Base-by-base conservation (phyloP, 2,888 invertebrate species). In the Enchytraeus crypticus region DNA sequence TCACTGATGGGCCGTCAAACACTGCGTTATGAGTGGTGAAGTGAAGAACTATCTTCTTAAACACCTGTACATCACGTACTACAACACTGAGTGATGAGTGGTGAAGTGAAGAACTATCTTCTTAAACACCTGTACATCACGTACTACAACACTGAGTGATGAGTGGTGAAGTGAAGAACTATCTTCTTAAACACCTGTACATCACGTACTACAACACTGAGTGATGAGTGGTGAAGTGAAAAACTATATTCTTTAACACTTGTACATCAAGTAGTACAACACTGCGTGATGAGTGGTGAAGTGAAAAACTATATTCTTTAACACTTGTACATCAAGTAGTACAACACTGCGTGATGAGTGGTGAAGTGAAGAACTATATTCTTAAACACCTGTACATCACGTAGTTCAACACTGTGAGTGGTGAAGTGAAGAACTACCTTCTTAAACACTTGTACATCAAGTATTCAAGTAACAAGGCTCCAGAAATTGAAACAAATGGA, bases 11-110 rank as follows among this genome's bases (percentile, higher is more conserved):
- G 43, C 27, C 26, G 30, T 53, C 46, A 23, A 30, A 59, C 2
- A 30, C 53, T 2, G 27, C 11, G 1, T 18, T n/a, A 2, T 38
- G 38, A n/a, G n/a, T 23, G 72, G 74, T 74, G 81, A 90, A 90
- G 77, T 85, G 84, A 61, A 91, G 84, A 70, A 85, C 84, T 29
- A 88, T 89, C 74, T 86, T 86, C 23, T 87, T 84, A 80, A 91
- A 91, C 63, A 90, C 87, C 84, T 90, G 83, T 1, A 91, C 88
- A 71, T 90, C 89, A n/a, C n/a, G n/a, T n/a, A n/a, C n/a, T n/a
- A n/a, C n/a, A 30, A 59, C 2, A 30, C 53, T 2, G 27, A 14
- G 1, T 18, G 8, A 2, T 38, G 38, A n/a, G n/a, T 23, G 72
- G 74, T 74, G 81, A 90, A 90, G 77, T 85, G 84, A 61, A 91